Base-by-base conservation (phyloP, 2,888 invertebrate genomes). In the Leucophenga maculata region DNA sequence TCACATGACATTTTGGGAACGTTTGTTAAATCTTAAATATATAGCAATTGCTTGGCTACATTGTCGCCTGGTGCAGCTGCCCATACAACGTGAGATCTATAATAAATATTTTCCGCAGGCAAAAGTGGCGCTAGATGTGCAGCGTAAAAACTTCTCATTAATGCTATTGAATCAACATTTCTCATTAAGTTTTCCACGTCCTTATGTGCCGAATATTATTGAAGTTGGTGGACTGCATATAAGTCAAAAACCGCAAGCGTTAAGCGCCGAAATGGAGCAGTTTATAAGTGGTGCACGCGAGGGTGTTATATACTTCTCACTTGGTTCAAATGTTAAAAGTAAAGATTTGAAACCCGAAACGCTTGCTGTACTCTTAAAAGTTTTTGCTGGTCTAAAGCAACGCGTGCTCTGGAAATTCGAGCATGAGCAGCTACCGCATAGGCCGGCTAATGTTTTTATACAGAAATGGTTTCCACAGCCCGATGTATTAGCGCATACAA, bases 251-350 rank as follows among this genome's bases (percentile, higher is more conserved):
- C 74, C 77, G 0, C 76, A 78, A 0, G 82, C 85, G 1, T 54
- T 88, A 32, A 87, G 88, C 2, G 69, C 69, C 46, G 85, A 88
- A 54, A 78, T 89, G 9, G 79, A 88, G 66, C 77, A 82, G 3
- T 89, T 89, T 54, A 69, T 90, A 6, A 87, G 89, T 69, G 84
- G 84, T 1, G 87, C 89, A 1, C 79, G 76, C 39, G 78, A 90
- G 31, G 90, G 90, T 4, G 89, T 87, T 0, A 85, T 90, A 2
- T 88, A 89, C 72, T 90, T 90, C 71, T 88, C 89, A 0, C 79
- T 91, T 78, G 90, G 90, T 3, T 87, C 88, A 0, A 88, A 87
- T 77, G 55, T 88, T 0, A 81, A 80, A 46, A 77, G 84, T 44
- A 84, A 78, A 55, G 77, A 77, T 70, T 69, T 88, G 3, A 83